Evolutionary conservation across 2,113 vertebrate species (phyloP).

Genomic region (Lophochroa leadbeateri): DNA sequence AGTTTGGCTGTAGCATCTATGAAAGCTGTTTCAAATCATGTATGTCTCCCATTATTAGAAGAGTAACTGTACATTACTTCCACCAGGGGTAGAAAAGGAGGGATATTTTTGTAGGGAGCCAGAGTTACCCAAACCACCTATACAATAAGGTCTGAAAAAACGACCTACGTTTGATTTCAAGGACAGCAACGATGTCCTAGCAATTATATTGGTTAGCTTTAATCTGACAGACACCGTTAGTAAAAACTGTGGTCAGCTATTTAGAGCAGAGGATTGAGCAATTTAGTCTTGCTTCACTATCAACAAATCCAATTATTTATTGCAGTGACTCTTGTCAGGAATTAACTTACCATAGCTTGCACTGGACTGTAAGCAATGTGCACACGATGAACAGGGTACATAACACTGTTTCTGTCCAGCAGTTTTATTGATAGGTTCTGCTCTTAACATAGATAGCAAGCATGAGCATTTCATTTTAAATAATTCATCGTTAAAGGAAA

Average conservation of each 20-base stretch:
- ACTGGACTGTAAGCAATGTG: not conserved
- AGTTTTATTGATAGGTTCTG: not conserved
- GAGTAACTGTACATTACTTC: not conserved
- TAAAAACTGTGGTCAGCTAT: not conserved
- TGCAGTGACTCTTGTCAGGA: not conserved
- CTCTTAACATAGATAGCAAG: not conserved
- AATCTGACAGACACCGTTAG: not conserved
- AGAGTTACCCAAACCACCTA: not conserved
- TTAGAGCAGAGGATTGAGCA: slow-evolving; percentile 10
- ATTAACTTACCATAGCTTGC: not conserved
- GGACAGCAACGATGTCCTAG: not conserved
- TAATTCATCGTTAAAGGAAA: not conserved
- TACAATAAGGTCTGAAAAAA: not conserved
- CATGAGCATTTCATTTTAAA: not conserved
- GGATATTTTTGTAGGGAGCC: not conserved
- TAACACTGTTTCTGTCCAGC: not conserved
- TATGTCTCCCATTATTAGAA: not conserved
- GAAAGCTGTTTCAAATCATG: not conserved
- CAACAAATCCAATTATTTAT: slow-evolving; percentile 45
- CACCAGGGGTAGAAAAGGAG: not conserved
- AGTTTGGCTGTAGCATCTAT: not conserved
- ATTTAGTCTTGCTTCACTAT: slow-evolving; percentile 23
- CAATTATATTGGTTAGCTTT: not conserved
- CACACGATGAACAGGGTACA: not conserved
- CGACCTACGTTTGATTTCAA: not conserved